Evolutionary conservation across 2,888 invertebrate genomes (phyloP).

Genomic region (Kuschelorhynchus macadamiae): DNA sequence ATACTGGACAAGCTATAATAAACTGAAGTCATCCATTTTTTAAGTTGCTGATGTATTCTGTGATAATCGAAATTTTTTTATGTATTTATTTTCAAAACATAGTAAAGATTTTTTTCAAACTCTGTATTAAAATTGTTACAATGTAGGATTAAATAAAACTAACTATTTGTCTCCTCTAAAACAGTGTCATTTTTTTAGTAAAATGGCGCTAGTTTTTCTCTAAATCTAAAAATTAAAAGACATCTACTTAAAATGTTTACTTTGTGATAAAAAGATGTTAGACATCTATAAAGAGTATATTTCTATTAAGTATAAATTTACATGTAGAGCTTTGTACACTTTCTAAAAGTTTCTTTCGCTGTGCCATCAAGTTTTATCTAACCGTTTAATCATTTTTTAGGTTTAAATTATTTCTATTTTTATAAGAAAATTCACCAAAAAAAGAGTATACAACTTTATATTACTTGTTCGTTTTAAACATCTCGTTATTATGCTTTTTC

Average conservation of each 20-base stretch:
- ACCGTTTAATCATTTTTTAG: conserved; percentile 34
- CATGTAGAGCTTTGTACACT: conserved; percentile 36
- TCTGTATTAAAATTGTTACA: no score
- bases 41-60: no score
- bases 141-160: not conserved
- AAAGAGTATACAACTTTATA: not conserved
- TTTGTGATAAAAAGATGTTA: conserved; percentile 59
- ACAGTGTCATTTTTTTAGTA: conserved; percentile 63
- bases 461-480: no score
- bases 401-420: conserved; percentile 54
- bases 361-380: conserved; percentile 60
- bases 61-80: not conserved
- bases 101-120: no score
- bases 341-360: conserved; percentile 58
- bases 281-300: conserved; percentile 53
- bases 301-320: conserved; percentile 35
- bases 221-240: conserved; percentile 47
- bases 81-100: not conserved
- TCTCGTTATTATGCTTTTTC: no score
- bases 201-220: conserved; percentile 61
- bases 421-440: conserved; percentile 54
- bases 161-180: conserved; percentile 31
- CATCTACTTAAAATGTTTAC: conserved; percentile 49
- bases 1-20: not conserved
- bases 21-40: no score